Percentiles rank a stretch among this genome's conserved stretches.
Conservation (phyloP, 2,797 vertebrate genomes). For the Pseudochaenichthys georgianus region DNA sequence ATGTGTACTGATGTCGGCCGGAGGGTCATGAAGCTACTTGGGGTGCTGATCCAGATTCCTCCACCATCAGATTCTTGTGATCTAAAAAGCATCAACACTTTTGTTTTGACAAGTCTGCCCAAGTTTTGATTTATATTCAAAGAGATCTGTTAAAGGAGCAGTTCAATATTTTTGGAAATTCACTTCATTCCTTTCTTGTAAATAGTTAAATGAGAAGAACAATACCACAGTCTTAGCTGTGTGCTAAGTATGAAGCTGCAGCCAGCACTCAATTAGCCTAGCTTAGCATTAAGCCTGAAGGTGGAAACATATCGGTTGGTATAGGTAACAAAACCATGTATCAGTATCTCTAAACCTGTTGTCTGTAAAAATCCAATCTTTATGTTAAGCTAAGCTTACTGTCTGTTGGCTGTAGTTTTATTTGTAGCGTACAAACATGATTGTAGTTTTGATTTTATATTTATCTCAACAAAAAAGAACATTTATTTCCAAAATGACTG, state of each 20-base stretch:
- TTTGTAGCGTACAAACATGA: not conserved
- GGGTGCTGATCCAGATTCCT: conserved; percentile 57
- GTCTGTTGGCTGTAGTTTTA: not conserved
- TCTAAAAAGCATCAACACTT: conserved; percentile 1
- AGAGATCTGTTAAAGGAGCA: not conserved
- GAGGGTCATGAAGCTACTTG: conserved; percentile 38
- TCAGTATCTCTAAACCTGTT: not conserved
- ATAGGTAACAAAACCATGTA: not conserved
- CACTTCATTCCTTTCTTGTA: not conserved
- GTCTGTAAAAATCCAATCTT: conserved; percentile 7
- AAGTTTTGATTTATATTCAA: conserved; percentile 1
- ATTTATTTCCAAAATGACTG: not conserved
- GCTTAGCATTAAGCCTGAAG: conserved; percentile 17
- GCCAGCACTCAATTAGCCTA: not conserved
- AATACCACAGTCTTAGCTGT: not conserved
- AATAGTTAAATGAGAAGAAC: not conserved
- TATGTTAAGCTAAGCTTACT: conserved; percentile 4
- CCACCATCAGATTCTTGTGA: conserved; percentile 10
- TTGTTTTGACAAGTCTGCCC: conserved; percentile 5
- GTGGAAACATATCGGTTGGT: not conserved
- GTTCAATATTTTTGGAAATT: conserved; percentile 3
- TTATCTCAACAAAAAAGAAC: not conserved
- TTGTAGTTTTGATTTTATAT: not conserved
- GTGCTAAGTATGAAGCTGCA: not conserved
- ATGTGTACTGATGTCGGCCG: conserved; percentile 48